Percentiles rank a stretch among this genome's conserved stretches.
Evolutionary conservation across 2,888 invertebrate genomes (phyloP).

Genomic region (Meganola albula): DNA sequence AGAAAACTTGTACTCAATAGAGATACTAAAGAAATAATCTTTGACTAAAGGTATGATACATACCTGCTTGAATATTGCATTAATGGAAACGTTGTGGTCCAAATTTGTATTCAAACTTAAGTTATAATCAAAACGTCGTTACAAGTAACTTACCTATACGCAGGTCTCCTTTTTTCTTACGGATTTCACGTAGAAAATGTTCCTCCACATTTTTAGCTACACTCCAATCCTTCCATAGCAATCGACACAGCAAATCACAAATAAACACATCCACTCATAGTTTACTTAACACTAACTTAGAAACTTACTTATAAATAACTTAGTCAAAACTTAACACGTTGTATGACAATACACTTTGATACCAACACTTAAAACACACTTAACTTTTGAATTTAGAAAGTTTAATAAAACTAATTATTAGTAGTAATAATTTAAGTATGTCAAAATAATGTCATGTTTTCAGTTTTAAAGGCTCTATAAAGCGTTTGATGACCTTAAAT

Average conservation of each 20-base stretch:
- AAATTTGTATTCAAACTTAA: no score
- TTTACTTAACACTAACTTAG: constrained; percentile 40
- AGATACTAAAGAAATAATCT: no score
- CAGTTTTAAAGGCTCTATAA: constrained; percentile 43
- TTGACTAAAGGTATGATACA: no score
- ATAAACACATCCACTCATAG: constrained; percentile 34
- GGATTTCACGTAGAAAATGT: constrained; percentile 63
- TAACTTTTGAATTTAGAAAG: constrained; percentile 5
- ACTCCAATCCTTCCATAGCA: constrained; percentile 44
- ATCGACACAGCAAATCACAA: constrained; percentile 33
- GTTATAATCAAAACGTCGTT: constrained; percentile 16
- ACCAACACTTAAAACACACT: constrained; percentile 22
- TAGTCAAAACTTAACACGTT: constrained; percentile 35
- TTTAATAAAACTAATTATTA: no score
- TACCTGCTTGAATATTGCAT: no score
- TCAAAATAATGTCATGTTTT: constrained; percentile 42
- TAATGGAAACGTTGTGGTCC: no score
- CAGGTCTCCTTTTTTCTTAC: constrained; percentile 66
- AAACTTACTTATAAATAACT: constrained; percentile 21
- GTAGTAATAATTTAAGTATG: constrained; percentile 26
- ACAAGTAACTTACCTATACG: constrained; percentile 48
- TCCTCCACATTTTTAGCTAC: constrained; percentile 59
- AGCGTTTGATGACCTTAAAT: constrained; percentile 73
- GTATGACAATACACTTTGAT: constrained; percentile 25
- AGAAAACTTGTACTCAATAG: no score